These are phyloP conservation scores for Ryuthela nishihirai DNA, from an alignment of 2,888 invertebrate species.

Conservation along the genomic window DNA sequence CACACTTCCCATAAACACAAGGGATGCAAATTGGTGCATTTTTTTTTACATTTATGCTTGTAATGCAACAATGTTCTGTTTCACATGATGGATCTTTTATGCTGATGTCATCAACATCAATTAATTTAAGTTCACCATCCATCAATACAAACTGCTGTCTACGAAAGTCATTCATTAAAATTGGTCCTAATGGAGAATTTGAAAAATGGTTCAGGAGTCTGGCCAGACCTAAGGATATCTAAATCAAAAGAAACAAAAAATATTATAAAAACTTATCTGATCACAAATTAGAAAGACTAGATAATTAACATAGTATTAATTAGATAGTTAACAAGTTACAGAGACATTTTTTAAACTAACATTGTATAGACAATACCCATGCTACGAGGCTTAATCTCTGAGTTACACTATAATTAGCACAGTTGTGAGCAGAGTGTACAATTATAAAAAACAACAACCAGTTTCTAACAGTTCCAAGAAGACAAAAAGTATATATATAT, in stretches of 20 bases:
- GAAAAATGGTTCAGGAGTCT: constrained; percentile 51
- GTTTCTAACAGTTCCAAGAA: too few relatives aligned
- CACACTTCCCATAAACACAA: constrained; percentile 20
- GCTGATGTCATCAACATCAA: constrained; percentile 55
- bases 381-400: too few relatives aligned
- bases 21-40: constrained; percentile 6
- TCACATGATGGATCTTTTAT: constrained; percentile 48
- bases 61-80: constrained; percentile 14
- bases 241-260: constrained; percentile 28
- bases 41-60: not conserved
- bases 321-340: too few relatives aligned
- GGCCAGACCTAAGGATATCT: constrained; percentile 48
- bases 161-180: constrained; percentile 54
- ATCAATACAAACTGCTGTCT: constrained; percentile 55
- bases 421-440: too few relatives aligned
- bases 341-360: too few relatives aligned
- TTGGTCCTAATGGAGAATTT: constrained; percentile 51
- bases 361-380: too few relatives aligned
- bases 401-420: too few relatives aligned
- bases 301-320: too few relatives aligned
- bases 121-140: constrained; percentile 51
- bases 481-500: too few relatives aligned
- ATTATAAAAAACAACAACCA: too few relatives aligned
- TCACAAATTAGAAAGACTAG: too few relatives aligned
- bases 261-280: too few relatives aligned